Evolutionary conservation across 2,888 invertebrate species (phyloP), one percentile per base, ranked within the genome.

Genomic region (Sylvicola cinctus): DNA sequence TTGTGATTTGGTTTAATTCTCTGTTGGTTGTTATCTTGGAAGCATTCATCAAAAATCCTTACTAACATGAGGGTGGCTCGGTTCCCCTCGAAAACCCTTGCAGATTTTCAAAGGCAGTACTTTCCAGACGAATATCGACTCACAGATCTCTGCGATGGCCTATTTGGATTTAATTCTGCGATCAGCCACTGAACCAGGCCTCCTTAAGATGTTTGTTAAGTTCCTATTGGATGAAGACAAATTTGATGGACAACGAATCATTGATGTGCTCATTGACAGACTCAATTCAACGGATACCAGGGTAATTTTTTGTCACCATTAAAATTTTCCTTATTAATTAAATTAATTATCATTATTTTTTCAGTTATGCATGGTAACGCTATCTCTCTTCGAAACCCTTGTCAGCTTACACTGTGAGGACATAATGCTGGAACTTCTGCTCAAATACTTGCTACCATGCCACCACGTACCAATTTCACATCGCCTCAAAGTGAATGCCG

Each of bases 331-430:
- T 30, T 15, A 29, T 14, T 34, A 29, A 35, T 32, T 13, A 14
- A 27, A 13, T 31, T 16, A 32, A 32, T 31, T 31, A 31, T 25
- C 35, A 35, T 39, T 36, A 29, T 33, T 16, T 29, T 30, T 32
- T 27, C 62, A 77, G 72, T 57, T 83, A 12, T 84, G 88, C 41
- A 67, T 91, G 46, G 87, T 91, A 8, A 83, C 93, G 0, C 61
- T 96, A 45, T 77, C 87, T 0, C 60, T 96, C 10, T 84, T 96
- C 57, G 81, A 88, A 52, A 88, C 90, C 0, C 62, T 96, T 39
- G 67, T 95, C 34, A 79, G 84, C 46, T 62, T 95, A 39, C 84
- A 91, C 57, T 93, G 90, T 59, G 96, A 96, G 58, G 96, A 96
- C 55, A 73, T 95, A 31, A 85, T 96, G 83, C 62, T 90, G 45